These are phyloP conservation scores for Tanytarsus gracilentus DNA, from an alignment of 2,888 invertebrate species.

Conservation along the genomic window DNA sequence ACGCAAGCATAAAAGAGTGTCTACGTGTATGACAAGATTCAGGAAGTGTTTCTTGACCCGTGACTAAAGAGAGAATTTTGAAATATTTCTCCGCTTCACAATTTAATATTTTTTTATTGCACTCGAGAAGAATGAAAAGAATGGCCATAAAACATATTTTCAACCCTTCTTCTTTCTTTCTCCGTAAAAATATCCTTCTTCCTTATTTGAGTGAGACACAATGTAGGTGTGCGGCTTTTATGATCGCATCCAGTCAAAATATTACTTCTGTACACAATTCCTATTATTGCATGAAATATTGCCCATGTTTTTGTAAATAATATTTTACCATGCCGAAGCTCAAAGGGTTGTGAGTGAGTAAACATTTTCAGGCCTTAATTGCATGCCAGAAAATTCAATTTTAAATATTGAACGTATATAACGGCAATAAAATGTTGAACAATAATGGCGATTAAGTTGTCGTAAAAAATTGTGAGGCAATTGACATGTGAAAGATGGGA, in stretches of 20 bases:
- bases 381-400: too few species aligned
- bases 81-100: not conserved
- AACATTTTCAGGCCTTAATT: too few species aligned
- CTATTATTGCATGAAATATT: conserved; percentile 16
- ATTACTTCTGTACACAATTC: not conserved
- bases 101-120: conserved; percentile 23
- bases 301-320: not conserved
- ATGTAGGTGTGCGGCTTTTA: conserved; percentile 15
- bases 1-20: conserved; percentile 3
- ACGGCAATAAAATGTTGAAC: too few species aligned
- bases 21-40: not conserved
- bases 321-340: too few species aligned
- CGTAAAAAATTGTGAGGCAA: too few species aligned
- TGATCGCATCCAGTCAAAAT: conserved; percentile 18
- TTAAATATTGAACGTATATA: too few species aligned
- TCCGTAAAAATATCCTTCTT: too few species aligned
- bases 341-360: too few species aligned
- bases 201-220: not conserved
- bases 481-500: too few species aligned
- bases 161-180: conserved; percentile 14
- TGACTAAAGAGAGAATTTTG: not conserved
- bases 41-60: conserved; percentile 4
- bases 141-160: conserved; percentile 3
- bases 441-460: too few species aligned
- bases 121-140: conserved; percentile 1